These are phyloP conservation scores for Lepeophtheirus salmonis DNA, from an alignment of 1,140 invertebrate species.

Conservation along the genomic window DNA sequence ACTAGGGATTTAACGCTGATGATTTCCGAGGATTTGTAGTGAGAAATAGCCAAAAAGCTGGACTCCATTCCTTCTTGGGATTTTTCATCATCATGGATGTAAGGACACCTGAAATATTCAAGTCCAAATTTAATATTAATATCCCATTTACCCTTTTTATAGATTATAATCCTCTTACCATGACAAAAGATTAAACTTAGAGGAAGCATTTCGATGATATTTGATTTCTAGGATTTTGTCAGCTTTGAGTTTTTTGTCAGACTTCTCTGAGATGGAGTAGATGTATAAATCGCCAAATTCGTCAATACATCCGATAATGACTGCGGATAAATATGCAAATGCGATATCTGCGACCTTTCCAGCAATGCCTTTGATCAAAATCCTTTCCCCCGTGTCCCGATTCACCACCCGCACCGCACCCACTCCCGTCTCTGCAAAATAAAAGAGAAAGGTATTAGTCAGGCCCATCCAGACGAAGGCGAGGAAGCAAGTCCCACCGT, in stretches of 20 bases:
- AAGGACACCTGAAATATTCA: background rate
- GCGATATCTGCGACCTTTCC: constrained; percentile 67
- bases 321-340: constrained; percentile 57
- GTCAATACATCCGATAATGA: constrained; percentile 67
- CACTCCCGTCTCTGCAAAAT: constrained; percentile 36
- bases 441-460: background rate
- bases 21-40: constrained; percentile 33
- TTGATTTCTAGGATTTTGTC: background rate
- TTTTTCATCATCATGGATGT: background rate
- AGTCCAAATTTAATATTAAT: no score
- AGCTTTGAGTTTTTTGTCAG: constrained; percentile 4
- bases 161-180: no score
- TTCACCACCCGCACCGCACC: constrained; percentile 66
- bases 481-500: constrained; percentile 22
- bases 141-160: no score
- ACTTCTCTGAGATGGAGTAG: constrained; percentile 45
- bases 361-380: constrained; percentile 36
- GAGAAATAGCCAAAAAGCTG: background rate
- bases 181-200: constrained; percentile 21
- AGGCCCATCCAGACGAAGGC: no score
- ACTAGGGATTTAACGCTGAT: constrained; percentile 39
- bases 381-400: constrained; percentile 37
- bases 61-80: background rate
- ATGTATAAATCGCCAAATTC: constrained; percentile 57
- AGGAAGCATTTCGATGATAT: background rate